phyloP scores from a whole-genome alignment of 2,797 vertebrate genomes.

The Cuculus canorus region DNA sequence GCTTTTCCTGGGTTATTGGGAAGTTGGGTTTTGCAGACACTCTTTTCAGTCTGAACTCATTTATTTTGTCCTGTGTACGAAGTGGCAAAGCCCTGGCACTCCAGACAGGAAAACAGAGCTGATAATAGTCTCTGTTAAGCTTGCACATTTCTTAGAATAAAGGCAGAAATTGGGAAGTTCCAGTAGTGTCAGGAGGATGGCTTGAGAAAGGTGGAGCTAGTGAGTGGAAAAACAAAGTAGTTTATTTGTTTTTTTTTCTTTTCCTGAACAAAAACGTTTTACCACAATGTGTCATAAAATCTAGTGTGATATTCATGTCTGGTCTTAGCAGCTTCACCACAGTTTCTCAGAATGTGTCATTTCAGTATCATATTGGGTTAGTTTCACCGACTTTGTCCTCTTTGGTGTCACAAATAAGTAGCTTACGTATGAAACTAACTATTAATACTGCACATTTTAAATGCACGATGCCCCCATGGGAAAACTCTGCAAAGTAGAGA shows the following conservation, averaged over 20 bases:
- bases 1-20: neutral
- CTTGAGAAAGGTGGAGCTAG: neutral
- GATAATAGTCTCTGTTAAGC: neutral
- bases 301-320: rapidly evolving
- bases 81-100: neutral
- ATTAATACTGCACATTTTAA: neutral
- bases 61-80: neutral
- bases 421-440: neutral
- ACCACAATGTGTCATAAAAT: neutral
- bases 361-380: neutral
- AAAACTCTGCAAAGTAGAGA: neutral
- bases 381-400: neutral
- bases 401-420: neutral
- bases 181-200: neutral
- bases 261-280: neutral
- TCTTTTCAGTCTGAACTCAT: neutral
- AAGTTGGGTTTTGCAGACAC: neutral
- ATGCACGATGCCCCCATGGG: rapidly evolving
- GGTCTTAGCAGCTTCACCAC: neutral
- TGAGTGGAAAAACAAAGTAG: neutral
- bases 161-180: neutral
- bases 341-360: neutral
- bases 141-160: neutral
- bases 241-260: neutral
- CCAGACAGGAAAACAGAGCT: neutral